Evolutionary conservation across 2,113 vertebrate species (phyloP).

Genomic region (Todiramphus saurophagus): DNA sequence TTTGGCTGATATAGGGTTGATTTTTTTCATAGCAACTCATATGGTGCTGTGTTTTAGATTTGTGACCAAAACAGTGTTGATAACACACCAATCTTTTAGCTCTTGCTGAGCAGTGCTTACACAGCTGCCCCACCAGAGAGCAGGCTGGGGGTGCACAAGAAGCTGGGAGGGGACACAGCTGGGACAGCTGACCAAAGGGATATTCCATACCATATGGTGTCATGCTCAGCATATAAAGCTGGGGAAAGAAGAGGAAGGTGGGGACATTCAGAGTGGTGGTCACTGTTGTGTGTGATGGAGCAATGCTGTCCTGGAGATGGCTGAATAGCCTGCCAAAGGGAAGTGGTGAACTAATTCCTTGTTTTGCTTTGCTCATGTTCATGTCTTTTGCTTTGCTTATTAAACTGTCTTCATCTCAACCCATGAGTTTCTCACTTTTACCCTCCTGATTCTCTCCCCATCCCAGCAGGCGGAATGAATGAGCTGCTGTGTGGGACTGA

Average conservation of each 20-base stretch:
- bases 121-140: fast-evolving
- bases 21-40: not conserved
- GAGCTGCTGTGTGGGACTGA: too few species aligned
- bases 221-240: too few species aligned
- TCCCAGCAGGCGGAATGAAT: too few species aligned
- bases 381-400: not conserved
- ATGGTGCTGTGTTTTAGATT: not conserved
- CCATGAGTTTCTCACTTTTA: not conserved
- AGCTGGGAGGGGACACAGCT: not conserved
- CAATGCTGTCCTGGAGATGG: not conserved
- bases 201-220: not conserved
- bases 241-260: not conserved
- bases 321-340: not conserved
- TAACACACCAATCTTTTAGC: not conserved
- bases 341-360: not conserved
- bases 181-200: not conserved
- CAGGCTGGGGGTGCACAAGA: not conserved
- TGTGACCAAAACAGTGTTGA: not conserved
- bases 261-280: not conserved
- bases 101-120: not conserved
- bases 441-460: too few species aligned
- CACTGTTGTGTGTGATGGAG: not conserved
- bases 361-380: not conserved
- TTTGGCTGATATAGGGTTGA: not conserved
- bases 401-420: not conserved